Percentiles rank a stretch among this genome's conserved stretches.
Evolutionary conservation across 1,140 invertebrate genomes (phyloP).

Genomic region (Ganaspis sp.): DNA sequence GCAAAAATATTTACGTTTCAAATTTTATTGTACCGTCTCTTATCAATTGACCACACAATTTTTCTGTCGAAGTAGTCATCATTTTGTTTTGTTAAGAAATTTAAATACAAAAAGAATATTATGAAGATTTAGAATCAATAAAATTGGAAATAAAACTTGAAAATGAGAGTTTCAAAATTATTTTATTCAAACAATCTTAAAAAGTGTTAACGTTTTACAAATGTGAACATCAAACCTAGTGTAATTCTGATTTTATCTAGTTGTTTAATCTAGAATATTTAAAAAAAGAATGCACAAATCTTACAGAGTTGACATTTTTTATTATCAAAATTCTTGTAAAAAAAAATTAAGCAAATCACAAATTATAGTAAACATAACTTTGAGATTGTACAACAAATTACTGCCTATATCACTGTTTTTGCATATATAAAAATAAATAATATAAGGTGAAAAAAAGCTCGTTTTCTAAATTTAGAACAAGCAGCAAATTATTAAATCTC

Average conservation of each 20-base stretch:
- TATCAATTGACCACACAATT: too few relatives aligned
- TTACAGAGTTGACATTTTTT: constrained; percentile 11
- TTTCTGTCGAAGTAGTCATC: too few relatives aligned
- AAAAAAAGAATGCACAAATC: neutral
- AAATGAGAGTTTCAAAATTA: neutral
- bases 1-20: too few relatives aligned
- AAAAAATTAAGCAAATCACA: neutral
- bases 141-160: neutral
- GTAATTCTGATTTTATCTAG: neutral
- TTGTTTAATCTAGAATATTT: neutral
- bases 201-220: neutral
- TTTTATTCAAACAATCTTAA: neutral
- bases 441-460: neutral
- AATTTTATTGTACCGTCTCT: too few relatives aligned
- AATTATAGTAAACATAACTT: constrained; percentile 3
- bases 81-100: too few relatives aligned
- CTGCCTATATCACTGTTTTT: constrained; percentile 13
- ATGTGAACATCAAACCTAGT: neutral
- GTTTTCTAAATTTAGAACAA: neutral
- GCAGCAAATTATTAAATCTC: too few relatives aligned
- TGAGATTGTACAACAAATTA: constrained; percentile 4
- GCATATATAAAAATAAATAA: neutral
- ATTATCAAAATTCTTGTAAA: neutral
- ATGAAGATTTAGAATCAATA: too few relatives aligned
- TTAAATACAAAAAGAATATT: too few relatives aligned